Evolutionary conservation across 2,113 vertebrate genomes (phyloP).

Genomic region (Gambusia holbrooki): DNA sequence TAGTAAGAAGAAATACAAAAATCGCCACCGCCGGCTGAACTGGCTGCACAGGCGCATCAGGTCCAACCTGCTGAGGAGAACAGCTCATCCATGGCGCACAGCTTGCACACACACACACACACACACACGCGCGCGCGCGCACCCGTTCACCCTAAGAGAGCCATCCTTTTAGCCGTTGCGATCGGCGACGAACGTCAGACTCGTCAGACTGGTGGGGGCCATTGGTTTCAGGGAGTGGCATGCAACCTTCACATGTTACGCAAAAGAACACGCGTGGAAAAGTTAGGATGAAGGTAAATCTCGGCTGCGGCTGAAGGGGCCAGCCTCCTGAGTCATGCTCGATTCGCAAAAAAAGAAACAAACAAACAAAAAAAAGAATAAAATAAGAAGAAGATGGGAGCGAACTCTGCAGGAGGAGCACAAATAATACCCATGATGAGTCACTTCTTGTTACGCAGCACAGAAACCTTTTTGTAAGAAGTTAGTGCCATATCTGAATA

Average conservation of each 20-base stretch:
- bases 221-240: slow-evolving; percentile 71
- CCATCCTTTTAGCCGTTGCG: slow-evolving; percentile 8
- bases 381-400: neutral
- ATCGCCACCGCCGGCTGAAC: slow-evolving; percentile 35
- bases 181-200: slow-evolving; percentile 4
- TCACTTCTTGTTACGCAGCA: neutral
- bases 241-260: neutral
- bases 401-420: neutral
- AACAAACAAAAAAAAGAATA: neutral
- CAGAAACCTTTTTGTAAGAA: neutral
- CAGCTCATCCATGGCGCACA: slow-evolving; percentile 3
- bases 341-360: too few species aligned
- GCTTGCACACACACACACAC: neutral
- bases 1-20: neutral
- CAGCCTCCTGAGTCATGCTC: neutral
- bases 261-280: neutral
- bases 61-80: slow-evolving; percentile 60
- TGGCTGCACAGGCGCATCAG: slow-evolving; percentile 64
- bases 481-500: too few species aligned
- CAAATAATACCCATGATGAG: neutral
- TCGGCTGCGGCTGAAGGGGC: neutral
- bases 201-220: slow-evolving; percentile 52
- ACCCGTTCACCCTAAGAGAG: neutral
- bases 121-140: neutral
- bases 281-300: neutral